Conservation (phyloP, 2,888 invertebrate species). For the Ctena decussata region DNA sequence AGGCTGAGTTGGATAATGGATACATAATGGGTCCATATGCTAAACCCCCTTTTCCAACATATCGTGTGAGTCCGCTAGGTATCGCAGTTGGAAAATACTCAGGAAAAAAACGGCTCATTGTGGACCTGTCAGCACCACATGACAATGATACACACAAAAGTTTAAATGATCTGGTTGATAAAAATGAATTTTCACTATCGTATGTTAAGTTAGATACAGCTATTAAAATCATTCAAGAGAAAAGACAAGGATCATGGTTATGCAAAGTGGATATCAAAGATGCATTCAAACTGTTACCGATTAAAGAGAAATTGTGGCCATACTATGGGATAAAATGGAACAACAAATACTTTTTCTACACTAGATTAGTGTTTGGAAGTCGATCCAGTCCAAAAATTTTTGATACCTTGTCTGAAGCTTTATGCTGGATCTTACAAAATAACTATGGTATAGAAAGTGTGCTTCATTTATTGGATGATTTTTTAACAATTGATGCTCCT, state of each 20-base stretch:
- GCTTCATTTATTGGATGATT: constrained; percentile 59
- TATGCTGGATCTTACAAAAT: constrained; percentile 51
- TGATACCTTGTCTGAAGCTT: constrained; percentile 35
- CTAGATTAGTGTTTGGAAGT: constrained; percentile 46
- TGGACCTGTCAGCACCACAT: constrained; percentile 64
- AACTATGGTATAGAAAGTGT: constrained; percentile 45
- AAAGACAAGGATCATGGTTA: constrained; percentile 16
- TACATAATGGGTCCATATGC: constrained; percentile 52
- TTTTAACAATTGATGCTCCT: constrained; percentile 37
- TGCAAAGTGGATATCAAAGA: constrained; percentile 59
- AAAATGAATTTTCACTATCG: constrained; percentile 41
- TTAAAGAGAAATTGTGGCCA: constrained; percentile 37
- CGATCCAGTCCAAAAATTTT: constrained; percentile 55
- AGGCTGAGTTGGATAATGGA: constrained; percentile 48
- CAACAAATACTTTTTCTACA: constrained; percentile 42
- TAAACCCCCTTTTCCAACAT: constrained; percentile 27
- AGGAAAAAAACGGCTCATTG: constrained; percentile 52
- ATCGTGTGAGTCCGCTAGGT: constrained; percentile 56
- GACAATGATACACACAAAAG: constrained; percentile 36
- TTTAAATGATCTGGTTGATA: constrained; percentile 59
- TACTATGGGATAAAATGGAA: constrained; percentile 51
- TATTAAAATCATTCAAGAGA: constrained; percentile 30
- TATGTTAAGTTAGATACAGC: constrained; percentile 64
- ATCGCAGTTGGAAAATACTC: constrained; percentile 58
- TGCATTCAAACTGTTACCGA: constrained; percentile 56